phyloP scores from a whole-genome alignment of 2,888 invertebrate genomes.

The Xanthorhoe spadicearia region DNA sequence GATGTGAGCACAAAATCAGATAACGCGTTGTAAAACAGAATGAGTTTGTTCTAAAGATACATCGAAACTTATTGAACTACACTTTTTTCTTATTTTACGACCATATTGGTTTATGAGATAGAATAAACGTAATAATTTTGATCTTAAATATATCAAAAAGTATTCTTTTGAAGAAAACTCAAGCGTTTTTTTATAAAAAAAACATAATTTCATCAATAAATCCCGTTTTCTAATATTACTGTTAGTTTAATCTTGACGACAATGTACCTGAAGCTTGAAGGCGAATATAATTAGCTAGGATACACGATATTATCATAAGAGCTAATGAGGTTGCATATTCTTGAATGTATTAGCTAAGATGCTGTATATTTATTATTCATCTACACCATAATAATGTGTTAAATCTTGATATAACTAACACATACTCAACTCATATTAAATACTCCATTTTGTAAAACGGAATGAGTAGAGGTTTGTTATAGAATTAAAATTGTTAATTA shows the following conservation, averaged over 20 bases:
- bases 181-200: neutral
- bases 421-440: too few relatives aligned
- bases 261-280: slow-evolving; percentile 7
- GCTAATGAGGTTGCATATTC: slow-evolving; percentile 22
- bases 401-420: neutral
- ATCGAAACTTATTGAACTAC: slow-evolving; percentile 18
- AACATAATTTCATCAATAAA: neutral
- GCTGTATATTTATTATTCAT: neutral
- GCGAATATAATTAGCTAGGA: slow-evolving; percentile 14
- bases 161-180: neutral
- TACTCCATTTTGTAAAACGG: too few relatives aligned
- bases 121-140: slow-evolving; percentile 3
- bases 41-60: slow-evolving; percentile 8
- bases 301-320: slow-evolving; percentile 8
- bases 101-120: slow-evolving; percentile 2
- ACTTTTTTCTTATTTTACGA: slow-evolving; percentile 8
- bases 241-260: neutral
- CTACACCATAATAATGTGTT: neutral
- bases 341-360: slow-evolving; percentile 9
- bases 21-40: neutral
- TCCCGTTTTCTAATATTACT: neutral
- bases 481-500: too few relatives aligned
- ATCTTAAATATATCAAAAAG: neutral
- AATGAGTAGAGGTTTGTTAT: too few relatives aligned
- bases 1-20: neutral